A percentile compares a stretch with the other conserved stretches of the same genome.
Conservation (phyloP, 2,797 vertebrate genomes). For the Rhadinocentrus ornatus region DNA sequence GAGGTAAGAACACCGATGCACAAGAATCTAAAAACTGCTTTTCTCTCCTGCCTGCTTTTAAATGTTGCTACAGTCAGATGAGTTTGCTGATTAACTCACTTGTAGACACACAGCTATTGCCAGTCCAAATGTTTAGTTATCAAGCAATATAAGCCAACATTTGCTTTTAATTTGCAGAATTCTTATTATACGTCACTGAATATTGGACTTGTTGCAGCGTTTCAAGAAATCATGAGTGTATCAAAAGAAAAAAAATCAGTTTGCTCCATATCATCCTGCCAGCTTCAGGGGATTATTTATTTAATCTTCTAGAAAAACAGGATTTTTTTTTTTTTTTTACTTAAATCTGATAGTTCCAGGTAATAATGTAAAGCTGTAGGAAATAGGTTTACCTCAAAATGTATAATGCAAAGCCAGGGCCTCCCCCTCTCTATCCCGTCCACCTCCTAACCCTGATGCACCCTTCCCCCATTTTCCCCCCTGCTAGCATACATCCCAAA, state of each 20-base stretch:
- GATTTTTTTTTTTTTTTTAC: background rate
- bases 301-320: background rate
- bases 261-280: background rate
- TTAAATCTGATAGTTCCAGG: slow-evolving; percentile 9
- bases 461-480: slow-evolving; percentile 45
- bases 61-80: background rate
- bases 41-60: too few species aligned
- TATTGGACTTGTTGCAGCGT: background rate
- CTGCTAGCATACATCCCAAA: slow-evolving; percentile 58
- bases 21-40: background rate
- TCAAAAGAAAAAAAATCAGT: background rate
- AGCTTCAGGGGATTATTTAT: background rate
- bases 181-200: background rate
- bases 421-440: slow-evolving; percentile 43
- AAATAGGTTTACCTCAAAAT: slow-evolving; percentile 49
- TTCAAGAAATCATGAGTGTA: background rate
- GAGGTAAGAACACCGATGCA: slow-evolving; percentile 82
- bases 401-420: slow-evolving; percentile 51
- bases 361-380: slow-evolving; percentile 47
- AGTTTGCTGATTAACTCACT: background rate
- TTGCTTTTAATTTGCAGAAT: background rate
- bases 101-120: background rate
- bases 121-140: background rate
- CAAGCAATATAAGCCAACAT: background rate
- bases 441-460: slow-evolving; percentile 69